Evolutionary conservation across 2,888 invertebrate species (phyloP), one percentile per base, ranked within the genome.

Genomic region (Eupithecia pulchellata): DNA sequence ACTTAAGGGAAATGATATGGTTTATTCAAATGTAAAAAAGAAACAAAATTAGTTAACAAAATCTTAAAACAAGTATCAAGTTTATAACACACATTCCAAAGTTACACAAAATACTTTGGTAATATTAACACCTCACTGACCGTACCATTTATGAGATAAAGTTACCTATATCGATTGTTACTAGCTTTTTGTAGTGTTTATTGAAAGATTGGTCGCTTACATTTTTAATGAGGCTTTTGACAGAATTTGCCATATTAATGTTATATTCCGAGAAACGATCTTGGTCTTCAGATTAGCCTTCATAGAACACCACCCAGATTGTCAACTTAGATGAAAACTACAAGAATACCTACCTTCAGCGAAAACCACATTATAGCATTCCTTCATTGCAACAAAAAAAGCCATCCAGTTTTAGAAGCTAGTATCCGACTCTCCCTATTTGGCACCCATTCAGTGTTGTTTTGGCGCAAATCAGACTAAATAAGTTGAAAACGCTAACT

Each of bases 381-480:
- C 25, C 52, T 52, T 25, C 25, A 25, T 52, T 52, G 52, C 52
- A 29, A 57, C 29, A 13, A 57, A 57, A 29, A 57, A 64, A 47
- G 52, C 14, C 25, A 34, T 32, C 76, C 75, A 80, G 77, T 81
- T 81, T 47, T 25, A 64, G 58, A 68, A 68, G 47, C 47, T 57
- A n/a, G 9, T 57, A 36, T 57, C 39, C 34, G 58, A 14, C 34
- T 61, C 5, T 61, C 13, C n/a, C 39, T 60, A 36, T 30, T 72
- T 73, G 70, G 69, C 73, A 73, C 64, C 64, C 47, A 62, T 52
- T 74, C 73, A 67, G 73, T 66, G 61, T 70, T 72, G 68, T 69
- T 71, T 55, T 68, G 67, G 66, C 64, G 32, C 60, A 68, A 70
- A 69, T 66, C 66, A 29, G 61, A 57, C 39, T 57, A 57, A 68